Evolutionary conservation across 2,113 vertebrate genomes (phyloP).

Genomic region (Ictalurus punctatus): DNA sequence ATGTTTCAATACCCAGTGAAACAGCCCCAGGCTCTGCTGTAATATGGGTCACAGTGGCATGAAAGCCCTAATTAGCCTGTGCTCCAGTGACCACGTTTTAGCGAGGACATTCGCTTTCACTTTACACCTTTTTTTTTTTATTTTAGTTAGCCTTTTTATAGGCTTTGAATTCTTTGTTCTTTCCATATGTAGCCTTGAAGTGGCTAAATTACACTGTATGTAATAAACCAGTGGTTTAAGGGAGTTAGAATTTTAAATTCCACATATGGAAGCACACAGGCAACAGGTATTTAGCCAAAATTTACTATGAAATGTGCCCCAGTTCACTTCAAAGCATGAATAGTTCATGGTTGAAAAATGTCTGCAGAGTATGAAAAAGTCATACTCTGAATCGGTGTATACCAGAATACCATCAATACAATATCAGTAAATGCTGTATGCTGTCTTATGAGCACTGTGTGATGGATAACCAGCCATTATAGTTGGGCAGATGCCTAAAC

Average conservation of each 20-base stretch:
- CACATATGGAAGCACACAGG: neutral
- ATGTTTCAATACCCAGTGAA: conserved; percentile 6
- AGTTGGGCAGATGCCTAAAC: neutral
- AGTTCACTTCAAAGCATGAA: neutral
- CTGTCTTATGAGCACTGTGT: neutral
- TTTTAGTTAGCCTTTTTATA: neutral
- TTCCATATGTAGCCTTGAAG: neutral
- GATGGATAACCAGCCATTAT: neutral
- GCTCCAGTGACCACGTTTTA: conserved; percentile 8
- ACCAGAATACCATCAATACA: neutral
- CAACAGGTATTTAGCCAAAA: neutral
- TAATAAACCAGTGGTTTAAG: neutral
- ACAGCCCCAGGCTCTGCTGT: conserved; percentile 15
- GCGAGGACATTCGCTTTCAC: neutral
- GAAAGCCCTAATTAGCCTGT: conserved; percentile 12
- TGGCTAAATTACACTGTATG: neutral
- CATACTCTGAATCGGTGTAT: neutral
- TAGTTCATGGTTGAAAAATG: neutral
- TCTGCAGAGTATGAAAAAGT: neutral
- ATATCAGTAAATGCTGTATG: neutral
- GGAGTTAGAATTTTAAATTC: conserved; percentile 1
- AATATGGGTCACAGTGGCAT: conserved; percentile 11
- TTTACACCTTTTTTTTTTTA: neutral
- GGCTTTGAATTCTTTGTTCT: neutral
- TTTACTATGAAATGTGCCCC: neutral